These are phyloP conservation scores for Acronicta leporina DNA, from an alignment of 2,888 invertebrate species.

Conservation along the genomic window DNA sequence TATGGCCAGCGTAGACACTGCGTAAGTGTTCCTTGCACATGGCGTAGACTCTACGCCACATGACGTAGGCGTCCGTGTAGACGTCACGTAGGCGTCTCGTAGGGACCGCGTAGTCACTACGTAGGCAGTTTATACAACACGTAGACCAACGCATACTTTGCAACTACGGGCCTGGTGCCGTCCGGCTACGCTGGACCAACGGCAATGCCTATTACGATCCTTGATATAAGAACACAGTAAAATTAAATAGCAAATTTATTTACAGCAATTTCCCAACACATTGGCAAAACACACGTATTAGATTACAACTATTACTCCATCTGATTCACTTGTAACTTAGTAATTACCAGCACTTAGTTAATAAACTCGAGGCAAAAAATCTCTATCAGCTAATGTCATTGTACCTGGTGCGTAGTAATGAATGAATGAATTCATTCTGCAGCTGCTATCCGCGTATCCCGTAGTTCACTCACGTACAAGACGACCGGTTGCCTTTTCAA, in stretches of 20 bases:
- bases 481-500: conserved; percentile 70
- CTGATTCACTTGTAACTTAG: conserved; percentile 36
- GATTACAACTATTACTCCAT: conserved; percentile 14
- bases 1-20: too few relatives aligned
- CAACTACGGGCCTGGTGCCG: too few relatives aligned
- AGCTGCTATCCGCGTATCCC: conserved; percentile 61
- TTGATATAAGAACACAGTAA: too few relatives aligned
- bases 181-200: too few relatives aligned
- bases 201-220: too few relatives aligned
- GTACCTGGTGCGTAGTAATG: conserved; percentile 57
- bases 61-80: neutral
- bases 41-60: neutral
- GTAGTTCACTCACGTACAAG: conserved; percentile 76
- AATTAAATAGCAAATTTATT: neutral
- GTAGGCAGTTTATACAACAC: neutral
- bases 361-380: conserved; percentile 51
- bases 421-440: conserved; percentile 70
- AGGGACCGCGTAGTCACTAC: neutral
- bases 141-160: too few relatives aligned
- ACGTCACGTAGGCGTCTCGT: neutral
- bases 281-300: neutral
- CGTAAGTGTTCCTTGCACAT: too few relatives aligned
- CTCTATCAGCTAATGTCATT: conserved; percentile 62
- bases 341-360: conserved; percentile 36
- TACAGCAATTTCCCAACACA: neutral